Base-by-base conservation (phyloP, 2,113 vertebrate genomes). In the Alouatta palliata region DNA sequence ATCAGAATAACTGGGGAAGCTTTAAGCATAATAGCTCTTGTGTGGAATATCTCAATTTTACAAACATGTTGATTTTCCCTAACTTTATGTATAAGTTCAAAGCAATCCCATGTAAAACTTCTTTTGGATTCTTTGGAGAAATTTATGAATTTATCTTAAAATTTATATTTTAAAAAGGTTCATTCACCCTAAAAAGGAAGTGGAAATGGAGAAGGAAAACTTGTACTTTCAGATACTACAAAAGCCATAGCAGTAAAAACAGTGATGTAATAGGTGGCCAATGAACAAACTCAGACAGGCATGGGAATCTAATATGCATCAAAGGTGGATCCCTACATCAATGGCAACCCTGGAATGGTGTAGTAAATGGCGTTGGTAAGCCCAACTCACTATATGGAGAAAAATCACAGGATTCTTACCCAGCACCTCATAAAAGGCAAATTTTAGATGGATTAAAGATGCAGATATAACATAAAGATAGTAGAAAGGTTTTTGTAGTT, bases 91-190 rank as follows among this genome's bases (percentile, higher is more conserved):
- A 20, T 64, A 89, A 70, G 81, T 83, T 83, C 58, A 92, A 92
- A 89, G 32, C 20, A 81, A 76, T 61, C 8, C 37, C 43, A 76
- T 81, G 43, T 7, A 92, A 94, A 94, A 70, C 9, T 40, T 7
- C 64, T 71, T 95, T 79, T 43, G 68, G 25, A 12, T 77, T 47
- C n/a, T 92, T 32, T 3, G 64, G 52, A n/a, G 27, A 95, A 82
- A 12, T 92, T 90, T 35, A 82, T 77, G 64, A 82, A 80, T 43
- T 17, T 77, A 90, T 49, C 32, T n/a, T 82, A 86, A 58, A 83
- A 83, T 79, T 87, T 94, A 43, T 87, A 91, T 90, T 77, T 95
- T 82, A 43, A 76, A 95, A 81, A 94, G 3, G 4, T 83, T 12
- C 43, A 37, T 47, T 58, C 73, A 85, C 30, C 85, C 96, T 96